phyloP scores from a whole-genome alignment of 2,113 vertebrate species.

The Neoarius graeffei region DNA sequence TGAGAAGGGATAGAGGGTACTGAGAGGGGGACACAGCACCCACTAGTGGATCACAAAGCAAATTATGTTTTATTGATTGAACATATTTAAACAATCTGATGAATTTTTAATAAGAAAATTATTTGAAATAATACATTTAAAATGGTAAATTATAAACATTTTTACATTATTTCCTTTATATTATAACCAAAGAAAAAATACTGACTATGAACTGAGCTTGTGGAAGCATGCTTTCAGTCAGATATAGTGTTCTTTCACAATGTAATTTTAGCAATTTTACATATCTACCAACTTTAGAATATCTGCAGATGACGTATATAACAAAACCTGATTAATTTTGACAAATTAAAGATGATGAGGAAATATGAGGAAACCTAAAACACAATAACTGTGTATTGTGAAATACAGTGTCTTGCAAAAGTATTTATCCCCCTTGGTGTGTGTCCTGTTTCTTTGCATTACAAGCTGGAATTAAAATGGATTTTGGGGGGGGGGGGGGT shows the following conservation, averaged over 20 bases:
- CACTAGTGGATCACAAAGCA: neutral
- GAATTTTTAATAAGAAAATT: neutral
- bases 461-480: too few species aligned
- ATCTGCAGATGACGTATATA: neutral
- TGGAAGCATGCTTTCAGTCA: neutral
- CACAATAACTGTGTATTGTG: neutral
- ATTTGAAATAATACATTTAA: neutral
- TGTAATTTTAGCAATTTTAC: neutral
- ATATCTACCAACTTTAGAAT: neutral
- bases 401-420: neutral
- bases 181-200: neutral
- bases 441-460: too few species aligned
- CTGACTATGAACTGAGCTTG: neutral
- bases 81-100: neutral
- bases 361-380: neutral
- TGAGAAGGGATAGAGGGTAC: neutral
- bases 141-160: neutral
- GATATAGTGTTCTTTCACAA: neutral
- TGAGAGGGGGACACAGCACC: neutral
- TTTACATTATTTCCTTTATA: too few species aligned
- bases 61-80: neutral
- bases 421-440: too few species aligned
- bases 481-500: too few species aligned
- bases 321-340: neutral
- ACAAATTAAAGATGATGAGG: neutral